Conservation (phyloP, 2,888 invertebrate genomes). For the Hypomecis atomaria region DNA sequence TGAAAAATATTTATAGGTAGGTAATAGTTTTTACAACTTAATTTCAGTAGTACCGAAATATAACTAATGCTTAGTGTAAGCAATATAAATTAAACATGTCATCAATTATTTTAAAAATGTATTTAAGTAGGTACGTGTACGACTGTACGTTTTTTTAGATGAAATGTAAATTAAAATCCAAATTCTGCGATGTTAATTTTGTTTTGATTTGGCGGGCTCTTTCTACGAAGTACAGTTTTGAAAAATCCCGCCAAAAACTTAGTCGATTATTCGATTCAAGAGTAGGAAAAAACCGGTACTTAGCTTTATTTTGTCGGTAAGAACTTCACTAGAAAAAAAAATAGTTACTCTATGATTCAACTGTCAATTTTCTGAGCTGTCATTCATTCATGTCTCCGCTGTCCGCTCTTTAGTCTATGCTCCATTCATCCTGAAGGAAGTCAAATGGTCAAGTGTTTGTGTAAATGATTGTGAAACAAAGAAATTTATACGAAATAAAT, state of each 20-base stretch:
- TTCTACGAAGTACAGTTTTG: background rate
- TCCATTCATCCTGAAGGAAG: constrained; percentile 60
- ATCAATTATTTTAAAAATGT: no score
- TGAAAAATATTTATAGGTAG: no score
- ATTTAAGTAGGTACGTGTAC: no score
- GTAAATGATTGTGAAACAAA: constrained; percentile 83
- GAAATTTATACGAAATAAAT: constrained; percentile 81
- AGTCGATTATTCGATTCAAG: constrained; percentile 5
- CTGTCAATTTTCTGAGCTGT: constrained; percentile 53
- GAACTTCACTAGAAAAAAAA: constrained; percentile 19
- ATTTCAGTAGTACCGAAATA: no score
- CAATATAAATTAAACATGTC: no score
- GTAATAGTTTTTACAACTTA: no score
- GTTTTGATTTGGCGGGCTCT: background rate
- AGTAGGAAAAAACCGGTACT: constrained; percentile 22
- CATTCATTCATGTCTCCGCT: constrained; percentile 35
- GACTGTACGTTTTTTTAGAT: no score
- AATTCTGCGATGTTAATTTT: background rate
- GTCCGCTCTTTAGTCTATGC: constrained; percentile 60
- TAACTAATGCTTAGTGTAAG: no score
- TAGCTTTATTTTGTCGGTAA: background rate
- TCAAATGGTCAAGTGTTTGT: constrained; percentile 76
- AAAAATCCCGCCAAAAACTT: background rate
- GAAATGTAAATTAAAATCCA: background rate
- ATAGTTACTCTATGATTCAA: constrained; percentile 45